Evolutionary conservation across 1,140 invertebrate genomes (phyloP).

Genomic region (Cydia pomonella): DNA sequence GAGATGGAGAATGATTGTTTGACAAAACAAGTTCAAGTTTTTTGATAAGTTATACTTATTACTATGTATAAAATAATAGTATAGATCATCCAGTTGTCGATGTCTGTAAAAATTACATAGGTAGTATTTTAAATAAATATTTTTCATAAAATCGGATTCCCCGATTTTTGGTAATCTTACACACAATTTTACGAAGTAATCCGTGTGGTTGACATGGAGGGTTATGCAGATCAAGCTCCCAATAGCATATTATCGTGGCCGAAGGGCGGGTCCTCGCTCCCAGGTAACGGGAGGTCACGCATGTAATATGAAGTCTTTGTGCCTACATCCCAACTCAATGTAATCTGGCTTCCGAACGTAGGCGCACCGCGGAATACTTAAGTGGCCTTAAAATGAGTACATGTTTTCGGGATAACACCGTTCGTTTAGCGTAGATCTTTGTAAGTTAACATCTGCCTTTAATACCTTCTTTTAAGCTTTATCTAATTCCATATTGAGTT

Average conservation of each 20-base stretch:
- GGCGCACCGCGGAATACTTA: constrained; percentile 28
- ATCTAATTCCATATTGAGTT: too few relatives aligned
- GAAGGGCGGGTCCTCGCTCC: constrained; percentile 14
- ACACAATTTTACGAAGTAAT: constrained; percentile 25
- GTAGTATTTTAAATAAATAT: background rate
- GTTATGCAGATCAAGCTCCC: constrained; percentile 27
- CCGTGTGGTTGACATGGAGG: constrained; percentile 22
- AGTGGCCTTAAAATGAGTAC: constrained; percentile 28
- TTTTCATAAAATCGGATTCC: background rate
- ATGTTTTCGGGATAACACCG: constrained; percentile 9
- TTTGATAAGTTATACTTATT: too few relatives aligned
- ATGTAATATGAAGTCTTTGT: constrained; percentile 30
- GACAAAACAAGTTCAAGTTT: too few relatives aligned
- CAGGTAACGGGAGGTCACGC: constrained; percentile 27
- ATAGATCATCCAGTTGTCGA: too few relatives aligned
- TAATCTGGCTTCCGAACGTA: constrained; percentile 32
- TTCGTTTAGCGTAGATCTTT: background rate
- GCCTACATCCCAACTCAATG: constrained; percentile 32
- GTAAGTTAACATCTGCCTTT: background rate
- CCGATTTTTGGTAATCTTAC: background rate
- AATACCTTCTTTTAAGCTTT: too few relatives aligned
- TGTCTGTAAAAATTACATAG: too few relatives aligned
- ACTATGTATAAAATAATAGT: too few relatives aligned
- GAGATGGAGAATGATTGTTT: too few relatives aligned
- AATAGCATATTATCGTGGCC: constrained; percentile 32